Conservation (phyloP, 2,888 invertebrate species). For the Acanthopleura granulata region DNA sequence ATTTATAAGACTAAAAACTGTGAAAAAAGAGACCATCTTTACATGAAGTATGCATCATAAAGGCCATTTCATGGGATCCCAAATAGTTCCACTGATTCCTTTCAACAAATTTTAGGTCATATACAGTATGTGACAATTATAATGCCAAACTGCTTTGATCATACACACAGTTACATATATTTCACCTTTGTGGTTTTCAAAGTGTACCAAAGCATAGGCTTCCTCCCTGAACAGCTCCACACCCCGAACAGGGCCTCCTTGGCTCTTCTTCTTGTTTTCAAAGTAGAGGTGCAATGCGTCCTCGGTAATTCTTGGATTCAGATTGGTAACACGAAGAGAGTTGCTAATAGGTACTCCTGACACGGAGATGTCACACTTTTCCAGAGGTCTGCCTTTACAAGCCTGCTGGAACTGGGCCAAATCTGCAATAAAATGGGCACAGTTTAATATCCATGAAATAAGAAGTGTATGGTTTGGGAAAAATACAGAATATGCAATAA, state of each 20-base stretch:
- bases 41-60: too few relatives aligned
- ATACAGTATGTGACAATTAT: too few relatives aligned
- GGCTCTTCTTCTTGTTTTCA: conserved; percentile 29
- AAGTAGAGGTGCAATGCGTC: conserved; percentile 39
- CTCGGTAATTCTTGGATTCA: conserved; percentile 19
- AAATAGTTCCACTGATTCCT: too few relatives aligned
- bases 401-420: not conserved
- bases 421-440: not conserved
- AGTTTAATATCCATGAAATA: too few relatives aligned
- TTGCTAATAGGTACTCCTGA: not conserved
- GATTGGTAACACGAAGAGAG: not conserved
- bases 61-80: too few relatives aligned
- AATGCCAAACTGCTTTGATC: too few relatives aligned
- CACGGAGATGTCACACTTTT: not conserved
- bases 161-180: not conserved
- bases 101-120: too few relatives aligned
- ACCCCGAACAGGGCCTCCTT: not conserved
- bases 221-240: not conserved
- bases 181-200: not conserved
- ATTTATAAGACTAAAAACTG: too few relatives aligned
- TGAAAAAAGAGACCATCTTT: too few relatives aligned
- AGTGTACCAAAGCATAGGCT: not conserved
- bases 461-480: too few relatives aligned
- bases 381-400: not conserved
- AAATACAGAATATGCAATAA: too few relatives aligned